A percentile compares a stretch with the other conserved stretches of the same genome.
These are phyloP conservation scores for Sylvietta virens DNA, from an alignment of 2,113 vertebrate genomes.

Conservation along the genomic window DNA sequence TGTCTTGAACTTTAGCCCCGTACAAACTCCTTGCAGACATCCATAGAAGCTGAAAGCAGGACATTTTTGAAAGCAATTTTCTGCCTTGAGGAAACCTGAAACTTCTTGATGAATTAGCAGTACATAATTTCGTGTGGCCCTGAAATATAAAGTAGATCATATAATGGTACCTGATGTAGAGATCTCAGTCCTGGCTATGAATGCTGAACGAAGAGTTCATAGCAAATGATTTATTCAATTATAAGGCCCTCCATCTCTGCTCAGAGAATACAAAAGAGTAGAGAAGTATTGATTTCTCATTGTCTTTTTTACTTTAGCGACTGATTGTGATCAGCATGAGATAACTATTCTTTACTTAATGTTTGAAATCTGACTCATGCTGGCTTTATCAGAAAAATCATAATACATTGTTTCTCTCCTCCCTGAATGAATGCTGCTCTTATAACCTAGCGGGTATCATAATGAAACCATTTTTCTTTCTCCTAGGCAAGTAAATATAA, in stretches of 20 bases:
- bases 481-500: background rate
- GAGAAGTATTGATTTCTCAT: slow-evolving; percentile 22
- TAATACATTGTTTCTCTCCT: background rate
- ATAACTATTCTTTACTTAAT: background rate
- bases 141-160: background rate
- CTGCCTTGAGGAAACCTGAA: background rate
- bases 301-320: slow-evolving; percentile 4
- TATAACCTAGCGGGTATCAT: background rate
- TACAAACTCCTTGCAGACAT: background rate
- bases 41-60: background rate
- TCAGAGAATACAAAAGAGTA: background rate
- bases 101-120: background rate
- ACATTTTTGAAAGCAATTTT: background rate
- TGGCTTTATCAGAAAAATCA: slow-evolving; percentile 36
- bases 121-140: background rate
- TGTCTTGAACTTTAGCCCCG: background rate
- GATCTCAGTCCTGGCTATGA: background rate
- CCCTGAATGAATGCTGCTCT: background rate
- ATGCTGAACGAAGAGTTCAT: background rate
- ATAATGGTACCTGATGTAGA: background rate
- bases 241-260: background rate
- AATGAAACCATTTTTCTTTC: background rate
- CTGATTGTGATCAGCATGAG: slow-evolving; percentile 18
- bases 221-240: background rate
- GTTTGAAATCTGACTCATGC: slow-evolving; percentile 7